phyloP scores from a whole-genome alignment of 2,888 invertebrate genomes.

The Nymphalis polychloros region DNA sequence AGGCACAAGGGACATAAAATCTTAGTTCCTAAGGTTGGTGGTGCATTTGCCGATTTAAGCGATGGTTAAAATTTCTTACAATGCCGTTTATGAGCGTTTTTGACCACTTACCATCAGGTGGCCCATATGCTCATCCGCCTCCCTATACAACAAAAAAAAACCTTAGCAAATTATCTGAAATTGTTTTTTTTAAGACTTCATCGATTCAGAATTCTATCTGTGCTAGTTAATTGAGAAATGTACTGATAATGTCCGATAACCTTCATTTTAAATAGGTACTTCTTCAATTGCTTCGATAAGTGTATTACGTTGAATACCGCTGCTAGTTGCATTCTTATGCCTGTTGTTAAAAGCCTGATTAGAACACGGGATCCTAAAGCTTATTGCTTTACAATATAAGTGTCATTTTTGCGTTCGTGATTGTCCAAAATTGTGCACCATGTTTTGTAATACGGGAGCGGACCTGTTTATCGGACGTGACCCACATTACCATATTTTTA shows the following conservation, averaged over 20 bases:
- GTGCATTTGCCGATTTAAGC: no score
- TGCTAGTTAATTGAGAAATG: conserved; percentile 2
- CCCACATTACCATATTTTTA: conserved; percentile 33
- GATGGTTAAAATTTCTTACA: no score
- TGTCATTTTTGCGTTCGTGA: background rate
- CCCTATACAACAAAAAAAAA: no score
- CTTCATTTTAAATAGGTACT: background rate
- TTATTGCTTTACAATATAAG: background rate
- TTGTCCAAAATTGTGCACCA: background rate
- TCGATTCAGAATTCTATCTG: background rate
- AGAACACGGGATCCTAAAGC: background rate
- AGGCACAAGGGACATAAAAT: no score
- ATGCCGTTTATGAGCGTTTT: no score
- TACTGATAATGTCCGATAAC: background rate
- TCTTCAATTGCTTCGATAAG: conserved; percentile 15
- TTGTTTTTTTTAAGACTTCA: background rate
- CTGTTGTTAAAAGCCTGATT: background rate
- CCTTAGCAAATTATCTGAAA: no score
- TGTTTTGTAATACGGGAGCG: conserved; percentile 11
- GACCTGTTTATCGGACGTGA: conserved; percentile 19
- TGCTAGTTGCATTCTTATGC: conserved; percentile 6
- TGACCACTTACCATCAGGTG: no score
- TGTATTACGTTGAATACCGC: conserved; percentile 4
- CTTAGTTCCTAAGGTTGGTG: no score
- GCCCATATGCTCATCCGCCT: no score